phyloP scores from a whole-genome alignment of 2,888 invertebrate genomes.

The Podotricha telesiphe region DNA sequence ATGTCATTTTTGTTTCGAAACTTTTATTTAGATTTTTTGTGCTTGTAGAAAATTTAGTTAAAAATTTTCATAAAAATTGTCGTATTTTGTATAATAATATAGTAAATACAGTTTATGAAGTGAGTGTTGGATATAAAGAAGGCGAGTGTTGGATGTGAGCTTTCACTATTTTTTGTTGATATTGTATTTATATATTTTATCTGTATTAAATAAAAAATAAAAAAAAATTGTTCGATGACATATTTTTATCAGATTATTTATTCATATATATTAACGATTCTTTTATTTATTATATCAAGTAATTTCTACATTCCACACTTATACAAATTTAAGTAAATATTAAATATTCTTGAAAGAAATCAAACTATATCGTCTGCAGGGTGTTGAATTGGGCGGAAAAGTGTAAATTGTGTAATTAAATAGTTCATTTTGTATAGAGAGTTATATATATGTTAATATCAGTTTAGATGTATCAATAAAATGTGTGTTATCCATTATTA shows the following conservation, averaged over 20 bases:
- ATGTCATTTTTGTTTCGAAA: neutral
- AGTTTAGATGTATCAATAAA: constrained; percentile 74
- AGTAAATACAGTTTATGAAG: neutral
- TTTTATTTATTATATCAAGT: neutral
- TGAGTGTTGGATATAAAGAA: neutral
- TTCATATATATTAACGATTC: neutral
- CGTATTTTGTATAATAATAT: neutral
- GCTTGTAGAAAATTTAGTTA: neutral
- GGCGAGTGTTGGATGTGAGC: neutral
- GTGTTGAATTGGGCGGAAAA: constrained; percentile 41
- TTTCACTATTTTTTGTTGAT: neutral
- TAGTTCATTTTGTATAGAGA: constrained; percentile 75
- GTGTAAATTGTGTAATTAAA: constrained; percentile 53
- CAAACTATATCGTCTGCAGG: constrained; percentile 43
- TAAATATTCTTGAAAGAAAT: neutral
- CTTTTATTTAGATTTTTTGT: neutral
- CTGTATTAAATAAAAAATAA: neutral
- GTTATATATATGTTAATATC: constrained; percentile 71
- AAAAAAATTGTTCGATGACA: neutral
- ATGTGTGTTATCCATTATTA: constrained; percentile 56
- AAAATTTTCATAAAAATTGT: neutral
- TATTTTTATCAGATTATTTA: neutral
- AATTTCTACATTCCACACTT: constrained; percentile 11
- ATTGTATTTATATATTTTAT: neutral
- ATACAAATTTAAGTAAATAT: neutral